Conservation (phyloP, 2,888 invertebrate species). For the Bhutanitis thaidina region DNA sequence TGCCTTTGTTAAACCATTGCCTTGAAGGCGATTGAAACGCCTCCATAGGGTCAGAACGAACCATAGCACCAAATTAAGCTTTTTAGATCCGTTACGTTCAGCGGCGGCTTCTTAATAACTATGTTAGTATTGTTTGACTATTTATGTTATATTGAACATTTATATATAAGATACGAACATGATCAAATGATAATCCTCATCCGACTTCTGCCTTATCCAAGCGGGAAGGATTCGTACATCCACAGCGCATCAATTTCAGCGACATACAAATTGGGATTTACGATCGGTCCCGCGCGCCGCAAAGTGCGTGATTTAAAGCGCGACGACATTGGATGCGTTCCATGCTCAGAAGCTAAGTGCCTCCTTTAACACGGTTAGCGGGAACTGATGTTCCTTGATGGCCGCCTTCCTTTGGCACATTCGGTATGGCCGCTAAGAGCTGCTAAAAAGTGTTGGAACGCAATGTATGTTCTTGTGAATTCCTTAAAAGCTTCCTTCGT, state of each 20-base stretch:
- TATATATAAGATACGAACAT: too few relatives aligned
- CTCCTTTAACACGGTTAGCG: conserved; percentile 10
- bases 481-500: conserved; percentile 8
- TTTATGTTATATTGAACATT: too few relatives aligned
- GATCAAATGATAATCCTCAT: too few relatives aligned
- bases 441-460: conserved; percentile 3
- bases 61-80: too few relatives aligned
- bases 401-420: conserved; percentile 3
- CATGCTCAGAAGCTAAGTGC: conserved; percentile 7
- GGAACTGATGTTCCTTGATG: conserved; percentile 1
- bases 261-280: conserved; percentile 39
- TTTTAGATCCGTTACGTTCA: too few relatives aligned
- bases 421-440: conserved; percentile 1
- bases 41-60: too few relatives aligned
- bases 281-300: conserved; percentile 16
- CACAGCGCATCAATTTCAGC: conserved; percentile 22
- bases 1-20: too few relatives aligned
- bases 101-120: too few relatives aligned
- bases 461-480: conserved; percentile 1
- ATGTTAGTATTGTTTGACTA: too few relatives aligned
- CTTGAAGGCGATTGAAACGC: too few relatives aligned
- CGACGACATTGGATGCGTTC: conserved; percentile 20
- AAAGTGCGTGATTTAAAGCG: conserved; percentile 20
- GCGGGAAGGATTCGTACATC: conserved; percentile 7
- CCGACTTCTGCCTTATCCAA: too few relatives aligned